These are phyloP conservation scores for Acropora tenuis DNA, from an alignment of 64 coral and sea anemone genomes.

Conservation along the genomic window DNA sequence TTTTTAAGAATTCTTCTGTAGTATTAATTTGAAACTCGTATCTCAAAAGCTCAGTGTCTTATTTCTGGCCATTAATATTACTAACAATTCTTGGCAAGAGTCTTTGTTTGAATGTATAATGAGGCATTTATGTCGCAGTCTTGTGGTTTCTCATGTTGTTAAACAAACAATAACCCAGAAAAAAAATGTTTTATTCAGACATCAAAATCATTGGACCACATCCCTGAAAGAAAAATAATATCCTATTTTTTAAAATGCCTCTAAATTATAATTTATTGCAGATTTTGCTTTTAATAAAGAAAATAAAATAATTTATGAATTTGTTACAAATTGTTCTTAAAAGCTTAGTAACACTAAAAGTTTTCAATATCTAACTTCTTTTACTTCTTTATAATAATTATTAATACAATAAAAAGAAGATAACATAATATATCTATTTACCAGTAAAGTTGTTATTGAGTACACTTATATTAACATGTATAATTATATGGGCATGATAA, in stretches of 20 bases:
- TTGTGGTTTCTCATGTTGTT: constrained; percentile 33
- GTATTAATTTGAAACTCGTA: neutral
- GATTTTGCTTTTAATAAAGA: neutral
- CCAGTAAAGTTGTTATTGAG: no score
- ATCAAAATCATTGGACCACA: neutral
- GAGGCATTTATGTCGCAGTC: neutral
- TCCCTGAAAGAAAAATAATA: neutral
- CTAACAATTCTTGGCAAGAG: neutral
- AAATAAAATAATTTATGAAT: neutral
- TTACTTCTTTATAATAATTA: no score
- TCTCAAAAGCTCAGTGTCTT: neutral
- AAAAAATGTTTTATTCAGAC: constrained; percentile 21
- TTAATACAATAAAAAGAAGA: no score
- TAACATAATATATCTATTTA: no score
- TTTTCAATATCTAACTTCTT: no score
- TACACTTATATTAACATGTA: no score
- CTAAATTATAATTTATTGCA: neutral
- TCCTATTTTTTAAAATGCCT: neutral
- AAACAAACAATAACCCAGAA: constrained; percentile 6
- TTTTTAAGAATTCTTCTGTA: neutral
- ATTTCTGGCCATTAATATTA: neutral
- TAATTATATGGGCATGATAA: no score
- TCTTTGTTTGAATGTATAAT: constrained; percentile 67
- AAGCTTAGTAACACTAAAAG: no score
- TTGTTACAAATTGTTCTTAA: no score